Evolutionary conservation across 1,140 invertebrate genomes (phyloP).

Genomic region (Sycophila sp.): DNA sequence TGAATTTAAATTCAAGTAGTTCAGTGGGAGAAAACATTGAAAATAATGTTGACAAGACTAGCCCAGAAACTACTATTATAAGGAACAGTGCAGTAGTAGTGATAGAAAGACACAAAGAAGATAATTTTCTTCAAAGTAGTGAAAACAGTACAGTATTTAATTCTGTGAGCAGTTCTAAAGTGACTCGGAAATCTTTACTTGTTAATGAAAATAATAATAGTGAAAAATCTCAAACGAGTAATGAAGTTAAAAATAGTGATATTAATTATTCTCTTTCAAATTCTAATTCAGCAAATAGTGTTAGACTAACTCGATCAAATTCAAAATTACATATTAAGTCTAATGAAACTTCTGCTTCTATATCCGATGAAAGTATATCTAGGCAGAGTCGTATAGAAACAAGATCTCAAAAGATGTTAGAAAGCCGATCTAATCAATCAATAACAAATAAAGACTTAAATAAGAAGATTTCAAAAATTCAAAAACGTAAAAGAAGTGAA

Average conservation of each 20-base stretch:
- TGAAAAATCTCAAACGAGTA: background rate
- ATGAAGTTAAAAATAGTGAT: constrained; percentile 15
- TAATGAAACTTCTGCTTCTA: background rate
- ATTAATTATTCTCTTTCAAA: constrained; percentile 13
- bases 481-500: constrained; percentile 30
- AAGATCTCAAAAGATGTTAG: constrained; percentile 10
- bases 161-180: background rate
- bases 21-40: background rate
- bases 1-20: background rate
- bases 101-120: background rate
- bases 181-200: background rate
- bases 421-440: background rate
- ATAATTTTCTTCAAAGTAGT: background rate
- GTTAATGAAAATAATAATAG: background rate
- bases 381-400: constrained; percentile 11
- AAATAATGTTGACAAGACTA: background rate
- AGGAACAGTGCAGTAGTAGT: background rate
- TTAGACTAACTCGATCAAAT: constrained; percentile 26
- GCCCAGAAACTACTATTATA: background rate
- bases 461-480: too few relatives aligned
- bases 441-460: background rate
- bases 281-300: constrained; percentile 19
- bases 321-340: constrained; percentile 10
- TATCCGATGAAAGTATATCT: background rate
- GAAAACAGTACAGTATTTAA: background rate